Evolutionary conservation across 2,113 vertebrate species (phyloP).

Genomic region (Gorsachius goisagi): DNA sequence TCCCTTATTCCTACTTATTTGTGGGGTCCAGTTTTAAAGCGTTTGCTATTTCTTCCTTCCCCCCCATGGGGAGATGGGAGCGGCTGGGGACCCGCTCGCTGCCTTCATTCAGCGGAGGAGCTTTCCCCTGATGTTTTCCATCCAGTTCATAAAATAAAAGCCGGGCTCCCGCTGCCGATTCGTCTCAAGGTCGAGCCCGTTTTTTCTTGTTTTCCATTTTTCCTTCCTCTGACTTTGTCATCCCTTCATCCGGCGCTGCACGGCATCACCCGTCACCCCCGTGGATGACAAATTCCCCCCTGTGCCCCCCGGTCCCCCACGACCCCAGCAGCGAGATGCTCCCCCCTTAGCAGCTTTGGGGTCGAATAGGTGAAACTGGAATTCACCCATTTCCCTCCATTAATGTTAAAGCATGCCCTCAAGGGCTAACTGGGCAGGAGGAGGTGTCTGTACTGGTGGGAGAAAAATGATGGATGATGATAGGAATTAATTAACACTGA

Average conservation of each 20-base stretch:
- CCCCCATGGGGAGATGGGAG: background rate
- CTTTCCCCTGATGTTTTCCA: background rate
- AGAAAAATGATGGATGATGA: background rate
- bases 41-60: rapidly evolving
- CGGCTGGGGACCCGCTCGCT: background rate
- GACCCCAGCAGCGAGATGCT: background rate
- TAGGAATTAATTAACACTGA: background rate
- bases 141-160: background rate
- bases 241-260: background rate
- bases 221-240: background rate
- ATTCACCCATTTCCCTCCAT: background rate
- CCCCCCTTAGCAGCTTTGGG: background rate
- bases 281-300: background rate
- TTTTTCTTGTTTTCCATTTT: background rate
- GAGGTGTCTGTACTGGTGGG: background rate
- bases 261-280: background rate
- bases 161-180: background rate
- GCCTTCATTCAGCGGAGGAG: background rate
- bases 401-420: background rate
- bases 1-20: background rate
- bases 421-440: background rate
- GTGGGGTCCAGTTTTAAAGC: background rate
- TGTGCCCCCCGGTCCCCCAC: rapidly evolving
- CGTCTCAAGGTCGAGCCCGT: background rate
- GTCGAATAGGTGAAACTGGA: background rate